Evolutionary conservation across 2,888 invertebrate genomes (phyloP).

Genomic region (Hyposoter dolosus): DNA sequence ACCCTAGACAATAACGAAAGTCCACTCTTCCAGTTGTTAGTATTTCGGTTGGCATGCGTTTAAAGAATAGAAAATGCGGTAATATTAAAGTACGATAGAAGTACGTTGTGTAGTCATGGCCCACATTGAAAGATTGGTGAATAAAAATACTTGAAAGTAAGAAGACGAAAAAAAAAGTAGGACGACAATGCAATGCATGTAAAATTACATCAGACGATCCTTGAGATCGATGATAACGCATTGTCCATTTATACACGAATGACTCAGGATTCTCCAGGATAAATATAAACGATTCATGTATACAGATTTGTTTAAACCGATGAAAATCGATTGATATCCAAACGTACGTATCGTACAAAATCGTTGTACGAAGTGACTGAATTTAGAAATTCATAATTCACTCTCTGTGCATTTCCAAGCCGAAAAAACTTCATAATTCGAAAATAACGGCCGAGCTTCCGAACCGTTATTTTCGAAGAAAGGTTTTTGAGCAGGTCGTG

Average conservation of each 20-base stretch:
- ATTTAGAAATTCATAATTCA: neutral
- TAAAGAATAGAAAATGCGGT: conserved; percentile 78
- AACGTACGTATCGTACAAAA: neutral
- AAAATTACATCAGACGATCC: conserved; percentile 2
- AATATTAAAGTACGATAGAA: conserved; percentile 72
- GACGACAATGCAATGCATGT: neutral
- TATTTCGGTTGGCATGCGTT: conserved; percentile 81
- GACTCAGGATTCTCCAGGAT: neutral
- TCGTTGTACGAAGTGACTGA: neutral
- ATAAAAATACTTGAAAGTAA: neutral
- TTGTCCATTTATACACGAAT: neutral
- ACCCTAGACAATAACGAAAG: conserved; percentile 83
- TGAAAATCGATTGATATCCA: neutral
- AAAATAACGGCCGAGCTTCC: neutral
- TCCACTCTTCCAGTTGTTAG: conserved; percentile 83
- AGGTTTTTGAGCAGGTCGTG: neutral
- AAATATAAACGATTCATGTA: neutral
- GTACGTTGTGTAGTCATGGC: neutral
- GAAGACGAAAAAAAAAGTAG: neutral
- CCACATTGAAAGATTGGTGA: conserved; percentile 5
- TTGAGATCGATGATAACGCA: neutral
- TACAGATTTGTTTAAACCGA: neutral
- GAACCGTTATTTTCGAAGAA: neutral
- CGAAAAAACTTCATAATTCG: neutral
- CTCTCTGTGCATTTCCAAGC: neutral